A percentile compares a stretch with the other conserved stretches of the same genome.
phyloP scores from a whole-genome alignment of 2,888 invertebrate genomes.

The Drosophila basisetae region DNA sequence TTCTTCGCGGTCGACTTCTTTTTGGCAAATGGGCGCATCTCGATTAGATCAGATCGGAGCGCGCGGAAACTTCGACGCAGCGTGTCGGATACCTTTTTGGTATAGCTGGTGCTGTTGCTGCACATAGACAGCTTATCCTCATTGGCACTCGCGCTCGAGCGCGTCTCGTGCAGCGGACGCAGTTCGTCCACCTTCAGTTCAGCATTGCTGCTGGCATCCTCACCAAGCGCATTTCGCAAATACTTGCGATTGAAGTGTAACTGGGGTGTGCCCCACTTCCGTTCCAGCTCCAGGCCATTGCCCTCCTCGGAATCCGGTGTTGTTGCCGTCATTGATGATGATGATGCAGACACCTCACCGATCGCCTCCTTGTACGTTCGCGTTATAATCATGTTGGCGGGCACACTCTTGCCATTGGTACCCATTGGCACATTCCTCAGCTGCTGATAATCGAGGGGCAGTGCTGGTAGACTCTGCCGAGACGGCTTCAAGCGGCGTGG shows the following conservation, averaged over 20 bases:
- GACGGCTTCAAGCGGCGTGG: slow-evolving; percentile 68
- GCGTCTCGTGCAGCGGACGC: slow-evolving; percentile 47
- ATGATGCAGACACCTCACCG: slow-evolving; percentile 37
- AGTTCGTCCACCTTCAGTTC: slow-evolving; percentile 52
- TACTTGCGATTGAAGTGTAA: slow-evolving; percentile 84
- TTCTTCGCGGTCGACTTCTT: slow-evolving; percentile 49
- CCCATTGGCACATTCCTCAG: slow-evolving; percentile 71
- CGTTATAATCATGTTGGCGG: slow-evolving; percentile 81
- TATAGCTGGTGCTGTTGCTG: slow-evolving; percentile 81
- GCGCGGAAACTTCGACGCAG: slow-evolving; percentile 83
- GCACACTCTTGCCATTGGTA: slow-evolving; percentile 82
- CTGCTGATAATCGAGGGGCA: slow-evolving; percentile 76
- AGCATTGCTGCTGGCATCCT: slow-evolving; percentile 46
- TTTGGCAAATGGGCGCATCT: slow-evolving; percentile 79
- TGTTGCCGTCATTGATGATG: slow-evolving; percentile 14
- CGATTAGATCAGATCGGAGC: slow-evolving; percentile 77
- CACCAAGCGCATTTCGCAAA: slow-evolving; percentile 68
- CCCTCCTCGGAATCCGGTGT: slow-evolving; percentile 68
- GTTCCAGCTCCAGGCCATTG: slow-evolving; percentile 62
- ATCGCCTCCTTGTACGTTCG: slow-evolving; percentile 66
- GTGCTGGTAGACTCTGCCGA: slow-evolving; percentile 58
- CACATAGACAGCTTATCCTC: slow-evolving; percentile 79
- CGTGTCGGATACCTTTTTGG: slow-evolving; percentile 78
- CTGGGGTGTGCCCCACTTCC: slow-evolving; percentile 84
- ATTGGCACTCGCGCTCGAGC: slow-evolving; percentile 13